Conservation (phyloP, 2,797 vertebrate genomes). For the Anisognathus igniventris region DNA sequence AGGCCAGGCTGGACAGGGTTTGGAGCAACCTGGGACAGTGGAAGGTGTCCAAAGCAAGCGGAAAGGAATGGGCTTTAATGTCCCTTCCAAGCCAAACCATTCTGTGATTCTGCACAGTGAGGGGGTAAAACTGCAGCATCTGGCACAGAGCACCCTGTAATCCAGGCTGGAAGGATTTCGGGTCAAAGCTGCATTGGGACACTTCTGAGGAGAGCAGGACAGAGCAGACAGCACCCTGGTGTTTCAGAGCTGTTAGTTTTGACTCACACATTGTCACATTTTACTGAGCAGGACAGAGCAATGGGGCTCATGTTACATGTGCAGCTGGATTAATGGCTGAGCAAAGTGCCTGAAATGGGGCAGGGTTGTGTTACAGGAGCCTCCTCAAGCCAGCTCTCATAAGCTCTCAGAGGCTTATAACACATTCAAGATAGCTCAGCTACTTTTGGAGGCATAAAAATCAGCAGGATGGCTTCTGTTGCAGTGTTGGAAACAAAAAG, state of each 20-base stretch:
- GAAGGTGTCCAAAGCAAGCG: background rate
- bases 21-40: background rate
- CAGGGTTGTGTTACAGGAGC: background rate
- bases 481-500: background rate
- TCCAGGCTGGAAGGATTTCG: background rate
- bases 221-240: background rate
- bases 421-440: background rate
- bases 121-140: background rate
- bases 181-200: background rate
- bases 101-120: background rate
- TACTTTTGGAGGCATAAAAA: background rate
- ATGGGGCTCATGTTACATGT: accelerated
- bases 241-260: background rate
- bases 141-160: accelerated
- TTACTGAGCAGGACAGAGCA: background rate
- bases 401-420: background rate
- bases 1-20: background rate
- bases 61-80: background rate
- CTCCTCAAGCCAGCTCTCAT: background rate
- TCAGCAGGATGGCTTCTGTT: background rate
- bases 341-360: background rate
- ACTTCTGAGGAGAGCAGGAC: background rate
- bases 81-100: background rate
- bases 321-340: background rate
- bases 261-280: accelerated